These are phyloP conservation scores for Limenitis arthemis DNA, from an alignment of 2,888 invertebrate species.

Conservation along the genomic window DNA sequence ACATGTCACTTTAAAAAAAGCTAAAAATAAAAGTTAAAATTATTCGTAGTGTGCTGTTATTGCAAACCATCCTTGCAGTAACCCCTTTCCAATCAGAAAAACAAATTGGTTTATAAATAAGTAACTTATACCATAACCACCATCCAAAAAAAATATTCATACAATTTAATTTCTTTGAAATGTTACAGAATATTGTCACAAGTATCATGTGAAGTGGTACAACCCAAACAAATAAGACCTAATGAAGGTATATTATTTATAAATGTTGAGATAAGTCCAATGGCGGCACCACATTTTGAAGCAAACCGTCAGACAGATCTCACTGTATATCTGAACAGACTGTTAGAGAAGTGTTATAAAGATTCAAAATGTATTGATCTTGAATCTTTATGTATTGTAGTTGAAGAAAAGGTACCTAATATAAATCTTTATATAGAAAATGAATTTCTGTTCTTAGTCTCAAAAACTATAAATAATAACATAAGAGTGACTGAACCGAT, in stretches of 20 bases:
- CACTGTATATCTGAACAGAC: constrained; percentile 81
- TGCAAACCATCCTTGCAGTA: background rate
- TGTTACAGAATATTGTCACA: constrained; percentile 84
- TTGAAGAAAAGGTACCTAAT: constrained; percentile 84
- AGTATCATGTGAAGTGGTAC: constrained; percentile 89
- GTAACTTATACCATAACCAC: background rate
- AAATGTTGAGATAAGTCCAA: constrained; percentile 89
- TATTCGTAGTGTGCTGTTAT: no score
- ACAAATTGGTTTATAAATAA: background rate
- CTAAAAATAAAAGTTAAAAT: no score
- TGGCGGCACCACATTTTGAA: constrained; percentile 91
- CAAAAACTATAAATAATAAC: no score
- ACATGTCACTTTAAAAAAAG: no score
- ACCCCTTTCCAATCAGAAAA: background rate
- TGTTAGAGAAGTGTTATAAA: constrained; percentile 90
- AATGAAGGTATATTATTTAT: constrained; percentile 91
- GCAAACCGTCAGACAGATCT: constrained; percentile 80
- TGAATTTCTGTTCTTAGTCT: no score
- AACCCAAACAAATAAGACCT: constrained; percentile 87
- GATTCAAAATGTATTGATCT: constrained; percentile 94
- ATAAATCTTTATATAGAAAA: no score
- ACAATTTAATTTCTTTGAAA: background rate
- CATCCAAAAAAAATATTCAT: background rate
- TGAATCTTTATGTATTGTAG: constrained; percentile 94
- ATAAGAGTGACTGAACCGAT: no score